Conservation (phyloP, 2,797 vertebrate genomes). For the Smutsia temminckii region DNA sequence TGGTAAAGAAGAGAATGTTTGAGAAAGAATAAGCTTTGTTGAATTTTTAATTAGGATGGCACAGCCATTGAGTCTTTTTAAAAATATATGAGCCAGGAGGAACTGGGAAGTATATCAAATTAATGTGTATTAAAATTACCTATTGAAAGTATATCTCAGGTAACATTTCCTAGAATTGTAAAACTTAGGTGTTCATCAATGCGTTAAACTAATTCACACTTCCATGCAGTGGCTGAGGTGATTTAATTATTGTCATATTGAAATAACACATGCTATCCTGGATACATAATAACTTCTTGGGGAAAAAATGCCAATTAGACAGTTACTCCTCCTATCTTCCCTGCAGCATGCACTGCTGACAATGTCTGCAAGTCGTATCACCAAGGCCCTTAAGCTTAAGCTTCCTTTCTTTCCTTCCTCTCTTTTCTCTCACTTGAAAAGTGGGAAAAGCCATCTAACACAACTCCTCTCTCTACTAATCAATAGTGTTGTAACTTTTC, state of each 20-base stretch:
- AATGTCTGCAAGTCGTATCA: not conserved
- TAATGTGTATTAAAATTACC: constrained; percentile 58
- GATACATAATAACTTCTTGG: constrained; percentile 51
- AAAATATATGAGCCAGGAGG: constrained; percentile 42
- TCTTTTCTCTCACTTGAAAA: constrained; percentile 14
- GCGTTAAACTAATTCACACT: constrained; percentile 43
- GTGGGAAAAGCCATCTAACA: not conserved
- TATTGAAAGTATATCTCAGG: constrained; percentile 60
- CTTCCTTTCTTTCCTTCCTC: not conserved
- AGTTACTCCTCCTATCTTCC: not conserved
- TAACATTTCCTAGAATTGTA: constrained; percentile 55
- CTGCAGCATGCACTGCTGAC: not conserved
- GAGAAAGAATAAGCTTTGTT: constrained; percentile 49
- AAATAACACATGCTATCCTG: constrained; percentile 58
- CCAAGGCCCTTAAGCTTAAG: not conserved
- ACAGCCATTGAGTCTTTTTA: not conserved
- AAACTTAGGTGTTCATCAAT: constrained; percentile 46
- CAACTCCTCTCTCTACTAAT: not conserved
- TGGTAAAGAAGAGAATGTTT: not conserved
- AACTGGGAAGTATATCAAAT: constrained; percentile 60
- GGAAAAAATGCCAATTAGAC: constrained; percentile 61
- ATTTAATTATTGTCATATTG: constrained; percentile 69
- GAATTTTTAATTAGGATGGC: constrained; percentile 62
- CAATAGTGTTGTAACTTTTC: not conserved
- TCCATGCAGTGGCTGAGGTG: not conserved